phyloP scores from a whole-genome alignment of 2,888 invertebrate species.

The Tuberolachnus salignus region DNA sequence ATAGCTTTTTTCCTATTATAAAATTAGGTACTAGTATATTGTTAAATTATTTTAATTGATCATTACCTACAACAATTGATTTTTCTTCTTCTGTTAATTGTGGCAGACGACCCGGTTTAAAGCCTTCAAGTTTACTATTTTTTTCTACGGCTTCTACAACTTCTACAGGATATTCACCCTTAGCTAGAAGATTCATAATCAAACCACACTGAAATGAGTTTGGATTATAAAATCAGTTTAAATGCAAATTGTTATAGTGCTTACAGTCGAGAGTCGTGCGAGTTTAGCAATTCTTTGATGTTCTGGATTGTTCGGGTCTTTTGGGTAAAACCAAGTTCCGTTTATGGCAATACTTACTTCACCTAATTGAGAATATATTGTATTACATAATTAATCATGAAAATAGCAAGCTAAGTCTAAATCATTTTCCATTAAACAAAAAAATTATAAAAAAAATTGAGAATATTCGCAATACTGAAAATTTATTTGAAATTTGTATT shows the following conservation, averaged over 20 bases:
- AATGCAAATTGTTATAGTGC: no score
- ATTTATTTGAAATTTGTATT: neutral
- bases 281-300: neutral
- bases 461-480: neutral
- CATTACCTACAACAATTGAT: neutral
- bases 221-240: no score
- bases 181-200: neutral
- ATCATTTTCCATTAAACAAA: no score
- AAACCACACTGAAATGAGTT: neutral
- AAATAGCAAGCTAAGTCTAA: no score
- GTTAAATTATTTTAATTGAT: no score
- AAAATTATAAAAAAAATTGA: no score
- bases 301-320: conserved; percentile 17
- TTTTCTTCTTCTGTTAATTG: neutral
- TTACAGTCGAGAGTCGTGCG: neutral
- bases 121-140: neutral
- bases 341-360: neutral
- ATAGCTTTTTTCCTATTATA: no score
- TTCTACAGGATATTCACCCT: neutral
- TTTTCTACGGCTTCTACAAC: neutral
- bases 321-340: neutral
- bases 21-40: no score
- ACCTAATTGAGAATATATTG: neutral
- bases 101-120: neutral
- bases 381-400: no score